Evolutionary conservation across 2,113 vertebrate genomes (phyloP).

Genomic region (Fukomys damarensis): DNA sequence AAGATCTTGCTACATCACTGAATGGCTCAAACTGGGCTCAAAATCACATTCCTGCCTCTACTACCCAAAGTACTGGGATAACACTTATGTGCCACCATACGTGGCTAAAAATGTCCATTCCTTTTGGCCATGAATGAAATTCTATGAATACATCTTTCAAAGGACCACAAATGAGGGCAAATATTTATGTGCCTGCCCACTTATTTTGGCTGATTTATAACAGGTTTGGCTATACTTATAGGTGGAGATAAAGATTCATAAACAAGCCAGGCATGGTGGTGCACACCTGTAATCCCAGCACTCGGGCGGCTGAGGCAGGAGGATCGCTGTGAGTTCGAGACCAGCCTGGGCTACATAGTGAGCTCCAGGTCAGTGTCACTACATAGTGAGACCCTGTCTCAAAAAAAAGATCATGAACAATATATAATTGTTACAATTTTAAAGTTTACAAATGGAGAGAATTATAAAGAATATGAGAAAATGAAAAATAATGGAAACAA

Average conservation of each 20-base stretch:
- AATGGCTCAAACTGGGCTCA: background rate
- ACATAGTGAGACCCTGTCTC: no score
- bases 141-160: background rate
- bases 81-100: background rate
- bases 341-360: no score
- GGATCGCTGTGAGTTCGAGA: no score
- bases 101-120: background rate
- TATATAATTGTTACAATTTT: background rate
- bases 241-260: background rate
- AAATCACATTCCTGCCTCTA: background rate
- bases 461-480: background rate
- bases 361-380: no score
- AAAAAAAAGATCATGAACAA: no score
- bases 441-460: background rate
- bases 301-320: no score
- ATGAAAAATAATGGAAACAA: no score
- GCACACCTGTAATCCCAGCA: no score
- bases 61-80: background rate
- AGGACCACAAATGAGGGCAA: background rate
- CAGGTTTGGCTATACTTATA: background rate
- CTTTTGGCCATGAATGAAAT: background rate
- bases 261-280: no score
- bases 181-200: background rate
- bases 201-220: background rate
- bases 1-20: no score